A percentile compares a stretch with the other conserved stretches of the same genome.
These are phyloP conservation scores for Pristionchus mayeri DNA, from an alignment of 2,888 invertebrate species.

Conservation along the genomic window DNA sequence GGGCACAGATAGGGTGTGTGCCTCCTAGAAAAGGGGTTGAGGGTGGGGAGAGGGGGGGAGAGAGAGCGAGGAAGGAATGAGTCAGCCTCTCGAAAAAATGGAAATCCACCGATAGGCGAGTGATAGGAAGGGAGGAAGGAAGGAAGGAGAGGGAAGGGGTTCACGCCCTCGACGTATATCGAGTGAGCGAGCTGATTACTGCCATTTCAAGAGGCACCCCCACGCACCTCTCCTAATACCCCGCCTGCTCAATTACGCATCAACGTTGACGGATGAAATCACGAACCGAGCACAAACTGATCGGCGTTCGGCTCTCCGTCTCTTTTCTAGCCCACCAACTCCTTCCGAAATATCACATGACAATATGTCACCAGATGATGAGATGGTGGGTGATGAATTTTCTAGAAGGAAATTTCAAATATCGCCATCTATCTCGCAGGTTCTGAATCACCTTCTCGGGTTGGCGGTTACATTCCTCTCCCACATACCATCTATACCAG, in stretches of 20 bases:
- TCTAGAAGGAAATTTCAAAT: conserved; percentile 4
- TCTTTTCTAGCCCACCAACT: background rate
- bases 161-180: background rate
- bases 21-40: background rate
- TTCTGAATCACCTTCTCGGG: background rate
- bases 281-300: background rate
- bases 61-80: background rate
- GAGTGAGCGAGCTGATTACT: conserved; percentile 17
- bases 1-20: background rate
- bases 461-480: conserved; percentile 14
- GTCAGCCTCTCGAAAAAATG: conserved; percentile 16
- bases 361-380: background rate
- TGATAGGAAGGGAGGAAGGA: conserved; percentile 6
- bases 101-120: background rate
- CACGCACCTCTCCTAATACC: background rate
- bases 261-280: no score
- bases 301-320: background rate
- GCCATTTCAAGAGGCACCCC: conserved; percentile 1
- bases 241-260: no score
- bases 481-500: background rate
- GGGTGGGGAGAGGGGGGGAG: background rate
- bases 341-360: background rate
- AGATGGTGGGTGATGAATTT: background rate
- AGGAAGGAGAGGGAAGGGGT: background rate
- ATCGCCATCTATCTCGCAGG: background rate